Evolutionary conservation across 1,140 invertebrate genomes (phyloP).

Genomic region (Phymastichus coffea): DNA sequence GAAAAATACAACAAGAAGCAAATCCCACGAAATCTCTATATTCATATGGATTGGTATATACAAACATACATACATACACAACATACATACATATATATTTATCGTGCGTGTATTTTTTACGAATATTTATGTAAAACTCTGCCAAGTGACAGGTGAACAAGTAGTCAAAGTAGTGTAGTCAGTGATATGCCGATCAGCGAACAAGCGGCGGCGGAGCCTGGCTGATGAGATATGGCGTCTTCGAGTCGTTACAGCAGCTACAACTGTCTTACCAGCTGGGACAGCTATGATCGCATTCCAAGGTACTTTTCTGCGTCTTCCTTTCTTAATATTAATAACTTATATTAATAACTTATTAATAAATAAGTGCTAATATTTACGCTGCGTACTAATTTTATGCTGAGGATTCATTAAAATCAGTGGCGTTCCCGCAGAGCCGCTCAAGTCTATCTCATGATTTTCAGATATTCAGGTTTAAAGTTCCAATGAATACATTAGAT

Average conservation of each 20-base stretch:
- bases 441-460: too few species aligned
- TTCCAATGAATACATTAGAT: too few species aligned
- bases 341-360: too few species aligned
- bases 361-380: too few species aligned
- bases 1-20: neutral
- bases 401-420: too few species aligned
- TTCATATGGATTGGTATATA: constrained; percentile 23
- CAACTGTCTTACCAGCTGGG: constrained; percentile 85
- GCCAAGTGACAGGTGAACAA: neutral
- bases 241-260: constrained; percentile 81
- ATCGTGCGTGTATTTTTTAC: constrained; percentile 30
- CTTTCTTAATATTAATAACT: too few species aligned
- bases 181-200: too few species aligned
- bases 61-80: constrained; percentile 27
- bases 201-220: constrained; percentile 23
- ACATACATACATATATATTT: constrained; percentile 37
- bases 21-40: neutral
- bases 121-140: too few species aligned
- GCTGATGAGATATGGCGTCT: constrained; percentile 59
- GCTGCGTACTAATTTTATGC: too few species aligned
- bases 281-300: constrained; percentile 84
- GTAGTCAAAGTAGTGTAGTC: too few species aligned
- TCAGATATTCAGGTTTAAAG: too few species aligned
- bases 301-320: constrained; percentile 65
- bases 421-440: too few species aligned